These are phyloP conservation scores for Haemorhous mexicanus DNA, from an alignment of 2,113 vertebrate genomes.

Conservation along the genomic window DNA sequence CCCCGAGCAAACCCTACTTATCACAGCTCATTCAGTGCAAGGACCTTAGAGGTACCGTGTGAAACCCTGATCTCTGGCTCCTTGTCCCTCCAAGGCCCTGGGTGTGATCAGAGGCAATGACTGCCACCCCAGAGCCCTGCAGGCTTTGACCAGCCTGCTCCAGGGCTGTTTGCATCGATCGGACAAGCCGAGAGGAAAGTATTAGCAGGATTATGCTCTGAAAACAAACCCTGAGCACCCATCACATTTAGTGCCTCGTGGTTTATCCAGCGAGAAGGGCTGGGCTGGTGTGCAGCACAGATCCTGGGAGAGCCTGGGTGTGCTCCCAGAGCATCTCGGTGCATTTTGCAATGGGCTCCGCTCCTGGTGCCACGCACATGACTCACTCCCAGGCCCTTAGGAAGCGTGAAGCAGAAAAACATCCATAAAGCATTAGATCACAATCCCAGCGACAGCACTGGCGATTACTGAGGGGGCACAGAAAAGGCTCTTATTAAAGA, in stretches of 20 bases:
- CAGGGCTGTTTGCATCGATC: not conserved
- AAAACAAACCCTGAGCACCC: not conserved
- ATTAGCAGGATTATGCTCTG: not conserved
- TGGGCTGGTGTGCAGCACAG: not conserved
- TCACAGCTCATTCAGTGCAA: not conserved
- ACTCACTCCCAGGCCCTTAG: not conserved
- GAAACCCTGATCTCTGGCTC: not conserved
- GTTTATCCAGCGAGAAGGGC: not conserved
- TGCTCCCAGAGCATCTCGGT: not conserved
- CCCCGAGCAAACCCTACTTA: not conserved
- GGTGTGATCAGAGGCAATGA: not conserved
- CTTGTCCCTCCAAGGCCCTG: not conserved
- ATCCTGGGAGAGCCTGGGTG: not conserved
- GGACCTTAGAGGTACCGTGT: rapidly evolving
- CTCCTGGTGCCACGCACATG: not conserved
- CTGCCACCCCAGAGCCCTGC: not conserved
- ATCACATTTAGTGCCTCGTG: not conserved
- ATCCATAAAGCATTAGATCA: slow-evolving; percentile 59
- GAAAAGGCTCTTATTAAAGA: slow-evolving; percentile 17
- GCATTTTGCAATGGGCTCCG: not conserved
- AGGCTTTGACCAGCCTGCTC: not conserved
- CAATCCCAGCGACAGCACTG: slow-evolving; percentile 45
- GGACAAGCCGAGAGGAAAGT: not conserved
- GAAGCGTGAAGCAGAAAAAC: slow-evolving; percentile 58
- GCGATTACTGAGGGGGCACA: slow-evolving; percentile 2